Evolutionary conservation across 2,113 vertebrate species (phyloP).

Genomic region (Syrrhaptes paradoxus): DNA sequence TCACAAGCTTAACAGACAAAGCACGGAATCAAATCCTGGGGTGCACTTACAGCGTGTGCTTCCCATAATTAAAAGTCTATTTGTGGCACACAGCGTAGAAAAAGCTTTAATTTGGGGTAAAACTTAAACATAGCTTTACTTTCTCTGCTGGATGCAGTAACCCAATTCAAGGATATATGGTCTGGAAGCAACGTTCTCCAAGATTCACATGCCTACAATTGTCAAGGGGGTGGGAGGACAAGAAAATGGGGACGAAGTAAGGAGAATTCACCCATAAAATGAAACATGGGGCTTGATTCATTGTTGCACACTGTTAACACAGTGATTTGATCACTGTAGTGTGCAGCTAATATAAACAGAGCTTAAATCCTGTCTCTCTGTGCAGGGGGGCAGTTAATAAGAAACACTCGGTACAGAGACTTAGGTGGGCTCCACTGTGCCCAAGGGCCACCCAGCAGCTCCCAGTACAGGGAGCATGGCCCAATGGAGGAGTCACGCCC

Average conservation of each 20-base stretch:
- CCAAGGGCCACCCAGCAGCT: background rate
- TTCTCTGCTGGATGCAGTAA: background rate
- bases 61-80: constrained; percentile 35
- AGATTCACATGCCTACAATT: background rate
- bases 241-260: background rate
- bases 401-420: background rate
- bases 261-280: background rate
- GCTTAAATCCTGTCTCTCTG: background rate
- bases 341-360: background rate
- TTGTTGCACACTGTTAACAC: background rate
- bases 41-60: constrained; percentile 1
- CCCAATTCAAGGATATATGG: background rate
- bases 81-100: background rate
- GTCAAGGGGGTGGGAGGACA: background rate
- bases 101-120: constrained; percentile 35
- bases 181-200: background rate
- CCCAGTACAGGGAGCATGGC: background rate
- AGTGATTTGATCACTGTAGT: background rate
- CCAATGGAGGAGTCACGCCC: fast-evolving
- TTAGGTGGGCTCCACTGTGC: background rate
- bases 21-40: background rate
- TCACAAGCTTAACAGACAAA: background rate
- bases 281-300: background rate
- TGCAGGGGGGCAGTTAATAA: background rate
- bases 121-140: constrained; percentile 1